A percentile compares a stretch with the other conserved stretches of the same genome.
phyloP scores from a whole-genome alignment of 2,888 invertebrate genomes.

The Chrysopilus asiliformis region DNA sequence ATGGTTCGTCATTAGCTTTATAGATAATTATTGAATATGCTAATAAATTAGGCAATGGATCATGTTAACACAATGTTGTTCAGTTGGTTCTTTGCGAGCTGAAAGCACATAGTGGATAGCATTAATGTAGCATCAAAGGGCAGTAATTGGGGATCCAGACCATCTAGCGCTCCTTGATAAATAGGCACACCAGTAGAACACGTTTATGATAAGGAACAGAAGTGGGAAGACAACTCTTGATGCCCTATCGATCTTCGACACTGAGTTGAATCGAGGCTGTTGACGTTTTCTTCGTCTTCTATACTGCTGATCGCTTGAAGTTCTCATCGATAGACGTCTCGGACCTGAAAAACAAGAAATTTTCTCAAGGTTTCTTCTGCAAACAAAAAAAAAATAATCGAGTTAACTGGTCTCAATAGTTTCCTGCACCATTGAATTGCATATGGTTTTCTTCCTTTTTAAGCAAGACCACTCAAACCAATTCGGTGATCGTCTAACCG shows the following conservation, averaged over 20 bases:
- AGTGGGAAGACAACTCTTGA: slow-evolving; percentile 64
- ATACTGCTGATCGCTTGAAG: slow-evolving; percentile 21
- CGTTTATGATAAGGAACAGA: slow-evolving; percentile 58
- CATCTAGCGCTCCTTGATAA: slow-evolving; percentile 43
- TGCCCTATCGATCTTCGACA: slow-evolving; percentile 65
- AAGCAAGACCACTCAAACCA: slow-evolving; percentile 11
- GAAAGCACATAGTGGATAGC: no score
- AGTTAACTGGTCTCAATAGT: slow-evolving; percentile 6
- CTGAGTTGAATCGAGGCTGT: slow-evolving; percentile 59
- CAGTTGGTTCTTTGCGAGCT: no score
- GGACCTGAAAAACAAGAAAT: slow-evolving; percentile 5
- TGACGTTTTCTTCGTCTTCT: slow-evolving; percentile 31
- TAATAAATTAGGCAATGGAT: no score
- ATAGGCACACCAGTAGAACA: slow-evolving; percentile 68
- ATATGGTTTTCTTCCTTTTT: slow-evolving; percentile 10
- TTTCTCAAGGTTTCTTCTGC: neutral
- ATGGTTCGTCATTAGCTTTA: no score
- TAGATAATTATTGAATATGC: no score
- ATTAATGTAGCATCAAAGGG: no score
- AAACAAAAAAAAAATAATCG: no score
- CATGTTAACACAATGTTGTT: no score
- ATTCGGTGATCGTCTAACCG: slow-evolving; percentile 7
- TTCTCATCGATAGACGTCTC: slow-evolving; percentile 10
- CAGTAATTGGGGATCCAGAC: slow-evolving; percentile 10
- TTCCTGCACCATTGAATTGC: no score